These are phyloP conservation scores for Sapajus apella DNA, from an alignment of 2,113 vertebrate species.

Conservation along the genomic window DNA sequence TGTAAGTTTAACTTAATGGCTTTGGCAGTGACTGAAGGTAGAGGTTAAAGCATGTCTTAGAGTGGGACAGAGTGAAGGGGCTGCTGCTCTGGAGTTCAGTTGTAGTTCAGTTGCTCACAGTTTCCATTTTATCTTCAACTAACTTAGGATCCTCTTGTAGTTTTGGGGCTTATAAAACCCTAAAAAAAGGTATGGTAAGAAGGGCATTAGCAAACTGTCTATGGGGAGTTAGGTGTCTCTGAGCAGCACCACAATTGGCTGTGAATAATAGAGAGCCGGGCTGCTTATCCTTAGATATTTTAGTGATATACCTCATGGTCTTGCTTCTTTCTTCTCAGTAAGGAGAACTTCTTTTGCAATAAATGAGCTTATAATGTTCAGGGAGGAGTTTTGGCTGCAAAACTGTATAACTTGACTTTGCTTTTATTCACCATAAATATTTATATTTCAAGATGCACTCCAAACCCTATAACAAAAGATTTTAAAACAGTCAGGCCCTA, in stretches of 20 bases:
- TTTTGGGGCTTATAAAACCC: neutral
- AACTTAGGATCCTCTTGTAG: neutral
- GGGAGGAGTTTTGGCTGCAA: slow-evolving; percentile 41
- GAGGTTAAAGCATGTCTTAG: slow-evolving; percentile 12
- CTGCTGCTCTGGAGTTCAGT: neutral
- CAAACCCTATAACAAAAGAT: slow-evolving; percentile 32
- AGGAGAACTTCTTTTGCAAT: neutral
- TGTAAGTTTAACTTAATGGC: slow-evolving; percentile 27
- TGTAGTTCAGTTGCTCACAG: slow-evolving; percentile 8
- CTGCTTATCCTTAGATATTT: neutral
- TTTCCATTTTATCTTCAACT: neutral
- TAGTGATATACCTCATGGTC: neutral
- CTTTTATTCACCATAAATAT: slow-evolving; percentile 57
- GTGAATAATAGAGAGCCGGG: neutral
- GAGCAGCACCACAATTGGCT: neutral
- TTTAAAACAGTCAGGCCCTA: neutral
- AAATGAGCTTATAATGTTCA: neutral
- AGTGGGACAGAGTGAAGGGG: neutral
- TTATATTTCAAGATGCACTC: slow-evolving; percentile 55
- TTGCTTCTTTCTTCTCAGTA: neutral
- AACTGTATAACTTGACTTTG: slow-evolving; percentile 46
- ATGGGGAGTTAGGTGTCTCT: neutral
- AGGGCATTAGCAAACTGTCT: neutral
- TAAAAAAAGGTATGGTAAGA: neutral
- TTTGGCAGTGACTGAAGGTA: slow-evolving; percentile 37